phyloP scores from a whole-genome alignment of 2,888 invertebrate species.

The Thumatha senex region DNA sequence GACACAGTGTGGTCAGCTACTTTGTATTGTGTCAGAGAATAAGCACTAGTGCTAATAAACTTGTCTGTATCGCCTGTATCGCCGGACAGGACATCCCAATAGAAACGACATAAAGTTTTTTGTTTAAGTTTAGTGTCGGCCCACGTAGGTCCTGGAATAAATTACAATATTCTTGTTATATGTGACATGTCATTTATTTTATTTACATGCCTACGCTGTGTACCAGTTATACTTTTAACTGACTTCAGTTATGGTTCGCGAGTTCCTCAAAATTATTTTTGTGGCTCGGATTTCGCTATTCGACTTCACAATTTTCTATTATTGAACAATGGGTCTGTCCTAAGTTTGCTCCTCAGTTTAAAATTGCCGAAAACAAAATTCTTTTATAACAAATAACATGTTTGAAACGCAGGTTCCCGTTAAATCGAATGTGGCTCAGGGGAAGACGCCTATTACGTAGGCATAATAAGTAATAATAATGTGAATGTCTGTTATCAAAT shows the following conservation, averaged over 20 bases:
- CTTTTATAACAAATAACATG: too few relatives aligned
- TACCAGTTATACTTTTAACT: too few relatives aligned
- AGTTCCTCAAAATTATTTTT: background rate
- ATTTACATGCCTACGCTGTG: background rate
- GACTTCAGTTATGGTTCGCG: background rate
- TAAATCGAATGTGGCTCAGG: too few relatives aligned
- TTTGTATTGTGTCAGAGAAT: slow-evolving; percentile 33
- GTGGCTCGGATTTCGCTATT: background rate
- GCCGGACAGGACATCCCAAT: slow-evolving; percentile 78
- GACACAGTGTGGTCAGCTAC: slow-evolving; percentile 26
- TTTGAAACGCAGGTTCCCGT: too few relatives aligned
- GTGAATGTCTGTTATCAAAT: too few relatives aligned
- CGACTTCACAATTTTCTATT: too few relatives aligned
- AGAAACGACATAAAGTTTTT: slow-evolving; percentile 78
- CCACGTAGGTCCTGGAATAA: slow-evolving; percentile 59
- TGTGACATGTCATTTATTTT: slow-evolving; percentile 39
- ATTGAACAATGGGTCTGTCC: too few relatives aligned
- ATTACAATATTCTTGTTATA: slow-evolving; percentile 74
- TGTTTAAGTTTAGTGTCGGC: slow-evolving; percentile 79
- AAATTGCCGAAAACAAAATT: too few relatives aligned
- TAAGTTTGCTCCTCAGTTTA: too few relatives aligned
- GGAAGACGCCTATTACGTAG: too few relatives aligned
- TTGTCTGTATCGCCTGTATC: slow-evolving; percentile 38
- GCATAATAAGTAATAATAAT: too few relatives aligned
- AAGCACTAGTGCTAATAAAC: slow-evolving; percentile 39